phyloP scores from a whole-genome alignment of 1,140 invertebrate species.

The Adelges cooleyi region DNA sequence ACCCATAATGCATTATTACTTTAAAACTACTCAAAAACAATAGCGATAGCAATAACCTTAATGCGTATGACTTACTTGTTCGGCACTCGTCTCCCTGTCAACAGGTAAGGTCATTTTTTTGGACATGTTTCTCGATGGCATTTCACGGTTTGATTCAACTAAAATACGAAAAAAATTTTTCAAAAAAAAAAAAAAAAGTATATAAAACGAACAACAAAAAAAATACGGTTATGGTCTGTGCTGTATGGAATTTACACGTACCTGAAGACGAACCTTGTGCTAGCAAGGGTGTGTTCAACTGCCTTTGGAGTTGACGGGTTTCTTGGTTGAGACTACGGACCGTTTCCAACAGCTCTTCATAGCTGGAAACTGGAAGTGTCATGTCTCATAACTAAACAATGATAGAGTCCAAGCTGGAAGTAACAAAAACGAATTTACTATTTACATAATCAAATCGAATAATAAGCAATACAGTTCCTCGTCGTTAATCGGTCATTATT shows the following conservation, averaged over 20 bases:
- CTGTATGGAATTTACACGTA: background rate
- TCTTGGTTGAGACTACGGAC: constrained; percentile 44
- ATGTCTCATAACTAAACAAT: constrained; percentile 34
- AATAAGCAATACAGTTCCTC: background rate
- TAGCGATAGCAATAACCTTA: too few relatives aligned
- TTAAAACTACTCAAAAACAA: too few relatives aligned
- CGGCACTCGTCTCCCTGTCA: background rate
- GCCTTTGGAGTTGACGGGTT: constrained; percentile 35
- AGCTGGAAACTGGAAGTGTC: constrained; percentile 44
- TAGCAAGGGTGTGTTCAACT: constrained; percentile 32
- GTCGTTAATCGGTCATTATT: background rate
- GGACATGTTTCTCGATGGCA: background rate
- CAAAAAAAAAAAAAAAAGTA: too few relatives aligned
- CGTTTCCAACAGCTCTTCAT: constrained; percentile 43
- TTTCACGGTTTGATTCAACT: background rate
- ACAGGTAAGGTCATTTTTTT: constrained; percentile 1
- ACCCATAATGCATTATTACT: too few relatives aligned
- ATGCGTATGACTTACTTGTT: constrained; percentile 4
- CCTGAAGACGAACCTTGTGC: background rate
- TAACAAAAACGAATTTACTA: too few relatives aligned
- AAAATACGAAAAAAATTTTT: background rate
- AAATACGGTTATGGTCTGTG: too few relatives aligned
- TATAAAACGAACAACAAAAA: too few relatives aligned
- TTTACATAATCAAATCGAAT: too few relatives aligned
- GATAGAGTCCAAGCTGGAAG: background rate